These are phyloP conservation scores for Drosophila birchii DNA, from an alignment of 2,888 invertebrate genomes.

Conservation along the genomic window DNA sequence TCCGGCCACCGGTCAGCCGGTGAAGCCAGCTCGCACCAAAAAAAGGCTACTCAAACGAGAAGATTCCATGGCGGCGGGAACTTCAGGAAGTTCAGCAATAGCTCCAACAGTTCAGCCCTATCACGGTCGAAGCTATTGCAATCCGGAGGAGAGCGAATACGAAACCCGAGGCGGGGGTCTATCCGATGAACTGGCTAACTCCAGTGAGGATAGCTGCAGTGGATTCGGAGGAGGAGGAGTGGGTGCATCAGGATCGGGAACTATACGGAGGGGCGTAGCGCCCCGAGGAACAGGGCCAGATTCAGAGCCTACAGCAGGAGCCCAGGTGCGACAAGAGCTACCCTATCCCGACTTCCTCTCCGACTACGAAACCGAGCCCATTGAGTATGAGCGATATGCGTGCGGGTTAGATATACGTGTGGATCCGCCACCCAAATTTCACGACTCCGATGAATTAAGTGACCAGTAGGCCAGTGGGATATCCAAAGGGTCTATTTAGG, in stretches of 20 bases:
- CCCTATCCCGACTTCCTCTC: slow-evolving; percentile 85
- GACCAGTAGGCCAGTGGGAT: slow-evolving; percentile 71
- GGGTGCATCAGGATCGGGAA: slow-evolving; percentile 55
- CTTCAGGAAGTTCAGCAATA: slow-evolving; percentile 31
- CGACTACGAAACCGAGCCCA: slow-evolving; percentile 86
- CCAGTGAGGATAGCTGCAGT: slow-evolving; percentile 83
- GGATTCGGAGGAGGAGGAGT: slow-evolving; percentile 57
- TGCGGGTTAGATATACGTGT: slow-evolving; percentile 91
- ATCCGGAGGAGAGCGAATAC: slow-evolving; percentile 83
- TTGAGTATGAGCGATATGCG: slow-evolving; percentile 88
- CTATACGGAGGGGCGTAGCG: slow-evolving; percentile 67
- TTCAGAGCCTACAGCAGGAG: neutral
- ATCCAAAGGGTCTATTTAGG: neutral
- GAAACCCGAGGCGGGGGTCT: slow-evolving; percentile 83
- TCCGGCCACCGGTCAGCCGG: slow-evolving; percentile 84
- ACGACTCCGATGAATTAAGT: slow-evolving; percentile 88
- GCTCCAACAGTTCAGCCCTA: slow-evolving; percentile 55
- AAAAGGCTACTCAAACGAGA: slow-evolving; percentile 84
- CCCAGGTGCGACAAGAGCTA: slow-evolving; percentile 82
- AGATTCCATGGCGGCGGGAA: slow-evolving; percentile 73
- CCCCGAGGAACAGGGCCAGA: slow-evolving; percentile 17
- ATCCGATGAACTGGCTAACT: slow-evolving; percentile 84
- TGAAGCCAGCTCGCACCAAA: slow-evolving; percentile 84
- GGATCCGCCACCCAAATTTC: slow-evolving; percentile 91
- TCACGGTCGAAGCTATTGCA: slow-evolving; percentile 75